Conservation (phyloP, 1,140 invertebrate genomes). For the Rhyacophila brunnea region DNA sequence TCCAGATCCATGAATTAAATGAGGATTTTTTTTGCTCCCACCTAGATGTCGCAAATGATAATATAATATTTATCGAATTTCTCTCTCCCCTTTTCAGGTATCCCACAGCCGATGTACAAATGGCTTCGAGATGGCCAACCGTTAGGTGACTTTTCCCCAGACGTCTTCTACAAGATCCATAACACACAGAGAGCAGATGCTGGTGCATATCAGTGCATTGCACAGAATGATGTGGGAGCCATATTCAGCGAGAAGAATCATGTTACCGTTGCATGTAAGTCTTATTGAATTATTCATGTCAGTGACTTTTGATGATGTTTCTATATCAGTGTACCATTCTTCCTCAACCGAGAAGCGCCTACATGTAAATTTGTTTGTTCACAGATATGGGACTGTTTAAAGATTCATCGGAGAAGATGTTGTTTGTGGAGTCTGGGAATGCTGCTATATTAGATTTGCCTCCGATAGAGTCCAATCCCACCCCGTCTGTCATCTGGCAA, state of each 20-base stretch:
- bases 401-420: constrained; percentile 63
- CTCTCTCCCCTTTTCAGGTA: no score
- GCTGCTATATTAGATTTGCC: constrained; percentile 81
- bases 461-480: constrained; percentile 76
- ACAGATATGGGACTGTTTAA: constrained; percentile 83
- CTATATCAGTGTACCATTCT: constrained; percentile 12
- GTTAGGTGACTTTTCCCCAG: constrained; percentile 70
- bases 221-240: constrained; percentile 84
- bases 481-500: constrained; percentile 82
- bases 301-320: background rate
- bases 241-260: constrained; percentile 86
- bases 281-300: background rate
- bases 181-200: constrained; percentile 75
- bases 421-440: constrained; percentile 72
- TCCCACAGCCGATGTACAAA: constrained; percentile 82
- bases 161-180: constrained; percentile 79
- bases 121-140: constrained; percentile 84
- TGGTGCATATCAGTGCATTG: constrained; percentile 88
- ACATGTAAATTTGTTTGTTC: constrained; percentile 32
- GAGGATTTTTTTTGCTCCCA: no score
- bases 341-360: no score
- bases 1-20: no score
- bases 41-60: no score
- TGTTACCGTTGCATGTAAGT: constrained; percentile 88
- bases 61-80: no score